Conservation (phyloP, 2,888 invertebrate species). For the Gymnoscelis rufifasciata region DNA sequence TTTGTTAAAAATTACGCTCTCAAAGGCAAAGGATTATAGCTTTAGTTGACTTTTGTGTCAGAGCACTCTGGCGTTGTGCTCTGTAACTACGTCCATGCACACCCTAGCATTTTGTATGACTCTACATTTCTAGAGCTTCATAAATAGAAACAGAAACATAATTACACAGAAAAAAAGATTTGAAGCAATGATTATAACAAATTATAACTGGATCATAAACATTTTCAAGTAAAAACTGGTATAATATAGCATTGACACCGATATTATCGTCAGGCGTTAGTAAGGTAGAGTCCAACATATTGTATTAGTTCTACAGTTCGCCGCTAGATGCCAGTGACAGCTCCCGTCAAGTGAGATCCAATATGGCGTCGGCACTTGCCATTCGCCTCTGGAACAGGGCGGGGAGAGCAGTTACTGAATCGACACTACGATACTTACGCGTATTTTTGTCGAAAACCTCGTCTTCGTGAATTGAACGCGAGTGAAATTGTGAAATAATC, state of each 20-base stretch:
- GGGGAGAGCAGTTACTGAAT: constrained; percentile 75
- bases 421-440: constrained; percentile 73
- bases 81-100: constrained; percentile 22
- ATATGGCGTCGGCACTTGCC: constrained; percentile 77
- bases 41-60: constrained; percentile 8
- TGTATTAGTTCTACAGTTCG: constrained; percentile 40
- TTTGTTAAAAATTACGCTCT: constrained; percentile 22
- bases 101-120: neutral
- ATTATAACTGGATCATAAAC: too few relatives aligned
- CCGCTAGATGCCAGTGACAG: constrained; percentile 63
- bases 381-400: constrained; percentile 77
- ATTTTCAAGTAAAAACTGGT: too few relatives aligned
- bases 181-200: neutral
- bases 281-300: constrained; percentile 18
- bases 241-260: too few relatives aligned
- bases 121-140: constrained; percentile 2
- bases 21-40: constrained; percentile 11
- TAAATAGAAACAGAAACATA: neutral
- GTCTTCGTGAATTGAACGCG: constrained; percentile 74
- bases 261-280: constrained; percentile 6
- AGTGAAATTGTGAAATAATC: constrained; percentile 70
- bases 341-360: constrained; percentile 58
- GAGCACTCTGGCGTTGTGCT: constrained; percentile 43
- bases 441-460: constrained; percentile 72
- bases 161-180: neutral